Conservation (phyloP, 2,113 vertebrate species). For the Eulacestoma nigropectus region DNA sequence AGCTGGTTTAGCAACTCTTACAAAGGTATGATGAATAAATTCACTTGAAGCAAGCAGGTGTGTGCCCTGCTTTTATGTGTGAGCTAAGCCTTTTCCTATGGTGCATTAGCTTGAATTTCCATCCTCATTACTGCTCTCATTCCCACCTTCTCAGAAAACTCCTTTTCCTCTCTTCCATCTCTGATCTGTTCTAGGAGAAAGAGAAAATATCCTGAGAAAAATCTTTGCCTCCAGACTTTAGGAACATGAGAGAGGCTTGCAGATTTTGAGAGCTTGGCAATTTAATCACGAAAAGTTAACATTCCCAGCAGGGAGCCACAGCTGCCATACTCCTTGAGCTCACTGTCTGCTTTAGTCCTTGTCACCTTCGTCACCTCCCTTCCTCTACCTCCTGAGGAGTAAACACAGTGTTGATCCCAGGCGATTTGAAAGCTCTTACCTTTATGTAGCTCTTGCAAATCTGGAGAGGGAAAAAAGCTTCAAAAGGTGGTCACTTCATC, state of each 20-base stretch:
- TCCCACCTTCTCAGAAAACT: not conserved
- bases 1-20: not conserved
- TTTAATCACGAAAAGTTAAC: not conserved
- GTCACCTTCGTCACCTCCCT: not conserved
- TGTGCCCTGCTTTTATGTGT: not conserved
- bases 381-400: not conserved
- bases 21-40: not conserved
- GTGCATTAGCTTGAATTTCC: not conserved
- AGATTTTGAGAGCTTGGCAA: not conserved
- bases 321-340: not conserved
- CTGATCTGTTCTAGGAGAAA: not conserved
- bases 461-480: not conserved
- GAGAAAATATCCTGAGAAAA: not conserved
- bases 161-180: not conserved
- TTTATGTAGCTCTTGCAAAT: not conserved
- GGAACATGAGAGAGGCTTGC: not conserved
- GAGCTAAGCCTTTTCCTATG: not conserved
- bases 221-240: not conserved
- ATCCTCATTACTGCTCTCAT: not conserved
- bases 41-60: not conserved
- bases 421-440: slow-evolving; percentile 25
- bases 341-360: not conserved
- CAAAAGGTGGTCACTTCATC: not conserved
- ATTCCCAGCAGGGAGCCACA: not conserved
- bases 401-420: not conserved